phyloP scores from a whole-genome alignment of 2,888 invertebrate genomes.

The Autographa gamma region DNA sequence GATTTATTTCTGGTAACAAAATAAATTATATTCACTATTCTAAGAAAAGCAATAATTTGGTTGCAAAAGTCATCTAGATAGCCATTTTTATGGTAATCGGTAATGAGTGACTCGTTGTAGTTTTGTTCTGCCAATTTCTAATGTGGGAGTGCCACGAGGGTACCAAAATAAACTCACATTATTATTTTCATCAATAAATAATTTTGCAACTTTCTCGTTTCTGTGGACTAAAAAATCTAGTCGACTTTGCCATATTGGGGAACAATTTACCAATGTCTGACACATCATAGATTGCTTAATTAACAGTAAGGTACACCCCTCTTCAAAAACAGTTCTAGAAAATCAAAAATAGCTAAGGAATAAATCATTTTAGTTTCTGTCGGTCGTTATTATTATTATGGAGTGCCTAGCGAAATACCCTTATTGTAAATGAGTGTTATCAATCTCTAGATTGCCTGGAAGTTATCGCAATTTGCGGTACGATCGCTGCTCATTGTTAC shows the following conservation, averaged over 20 bases:
- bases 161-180: conserved; percentile 42
- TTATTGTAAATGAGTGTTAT: background rate
- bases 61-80: conserved; percentile 12
- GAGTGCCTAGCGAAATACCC: background rate
- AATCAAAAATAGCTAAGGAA: no score
- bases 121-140: conserved; percentile 46
- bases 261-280: no score
- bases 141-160: conserved; percentile 43
- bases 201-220: conserved; percentile 13
- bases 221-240: background rate
- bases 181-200: conserved; percentile 24
- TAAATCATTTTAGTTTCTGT: no score
- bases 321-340: no score
- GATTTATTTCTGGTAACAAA: background rate
- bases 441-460: background rate
- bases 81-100: conserved; percentile 16
- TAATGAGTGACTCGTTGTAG: conserved; percentile 29
- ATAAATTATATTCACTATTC: background rate
- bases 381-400: background rate
- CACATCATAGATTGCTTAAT: no score
- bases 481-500: background rate
- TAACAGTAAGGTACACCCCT: no score
- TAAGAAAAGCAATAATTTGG: background rate
- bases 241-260: background rate
- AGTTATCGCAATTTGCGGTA: background rate